phyloP scores from a whole-genome alignment of 1,140 invertebrate species.

The Cyphomyrmex costatus region DNA sequence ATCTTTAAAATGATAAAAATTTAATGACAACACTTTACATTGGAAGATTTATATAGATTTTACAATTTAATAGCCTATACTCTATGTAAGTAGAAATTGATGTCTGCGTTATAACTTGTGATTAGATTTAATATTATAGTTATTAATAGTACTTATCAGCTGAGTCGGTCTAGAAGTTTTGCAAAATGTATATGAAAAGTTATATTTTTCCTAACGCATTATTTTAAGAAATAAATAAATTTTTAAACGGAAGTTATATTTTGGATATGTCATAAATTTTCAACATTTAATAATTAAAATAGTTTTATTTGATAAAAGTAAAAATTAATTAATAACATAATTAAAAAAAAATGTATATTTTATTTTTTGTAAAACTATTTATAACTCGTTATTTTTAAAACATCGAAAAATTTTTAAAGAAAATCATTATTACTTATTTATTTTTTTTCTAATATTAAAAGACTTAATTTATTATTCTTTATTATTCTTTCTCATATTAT shows the following conservation, averaged over 20 bases:
- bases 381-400: background rate
- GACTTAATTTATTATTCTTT: background rate
- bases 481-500: background rate
- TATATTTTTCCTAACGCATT: background rate
- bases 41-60: background rate
- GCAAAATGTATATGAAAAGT: background rate
- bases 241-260: background rate
- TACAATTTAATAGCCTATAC: constrained; percentile 28
- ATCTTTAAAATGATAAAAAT: background rate
- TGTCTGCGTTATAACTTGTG: constrained; percentile 48
- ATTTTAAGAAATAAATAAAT: background rate
- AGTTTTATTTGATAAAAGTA: background rate
- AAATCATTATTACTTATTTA: background rate
- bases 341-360: background rate
- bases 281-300: background rate
- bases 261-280: background rate
- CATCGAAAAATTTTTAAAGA: background rate
- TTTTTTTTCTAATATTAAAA: constrained; percentile 3
- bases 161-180: background rate
- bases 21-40: background rate
- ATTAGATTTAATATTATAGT: too few species aligned
- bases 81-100: constrained; percentile 11
- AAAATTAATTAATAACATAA: constrained; percentile 9
- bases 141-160: background rate
- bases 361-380: background rate